Percentiles rank a stretch among this genome's conserved stretches.
Conservation (phyloP, 2,797 vertebrate genomes). For the Merluccius polli region DNA sequence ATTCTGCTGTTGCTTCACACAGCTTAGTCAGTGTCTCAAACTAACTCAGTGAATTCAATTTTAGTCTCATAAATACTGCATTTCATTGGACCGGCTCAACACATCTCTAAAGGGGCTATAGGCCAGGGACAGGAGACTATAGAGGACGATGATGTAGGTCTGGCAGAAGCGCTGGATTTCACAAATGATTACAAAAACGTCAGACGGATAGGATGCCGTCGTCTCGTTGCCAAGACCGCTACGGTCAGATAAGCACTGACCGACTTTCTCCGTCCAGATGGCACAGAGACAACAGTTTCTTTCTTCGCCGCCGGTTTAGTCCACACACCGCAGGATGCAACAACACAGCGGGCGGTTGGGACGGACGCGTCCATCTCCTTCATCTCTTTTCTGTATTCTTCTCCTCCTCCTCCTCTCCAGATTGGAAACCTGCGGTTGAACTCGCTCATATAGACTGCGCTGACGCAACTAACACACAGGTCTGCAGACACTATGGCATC, state of each 20-base stretch:
- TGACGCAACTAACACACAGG: slow-evolving; percentile 59
- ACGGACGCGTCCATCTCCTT: background rate
- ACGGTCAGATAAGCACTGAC: background rate
- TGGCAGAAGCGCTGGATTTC: background rate
- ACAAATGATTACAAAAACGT: background rate
- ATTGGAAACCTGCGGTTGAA: slow-evolving; percentile 85
- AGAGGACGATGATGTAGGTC: background rate
- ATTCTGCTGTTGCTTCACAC: background rate
- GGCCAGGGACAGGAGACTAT: background rate
- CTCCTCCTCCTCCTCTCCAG: slow-evolving; percentile 55
- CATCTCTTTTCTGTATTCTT: background rate
- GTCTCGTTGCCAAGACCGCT: background rate
- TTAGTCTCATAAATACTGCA: background rate
- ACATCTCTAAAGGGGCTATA: background rate
- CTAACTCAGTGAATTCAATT: background rate
- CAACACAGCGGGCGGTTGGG: background rate
- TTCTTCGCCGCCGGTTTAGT: background rate
- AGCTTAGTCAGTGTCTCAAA: background rate
- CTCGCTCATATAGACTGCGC: slow-evolving; percentile 86
- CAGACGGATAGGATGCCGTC: background rate
- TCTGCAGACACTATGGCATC: slow-evolving; percentile 73
- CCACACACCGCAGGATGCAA: background rate
- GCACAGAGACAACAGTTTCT: background rate
- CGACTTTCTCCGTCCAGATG: background rate
- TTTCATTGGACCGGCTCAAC: background rate